Evolutionary conservation across 2,888 invertebrate species (phyloP), one percentile per base, ranked within the genome.

Genomic region (Volucella inflata): DNA sequence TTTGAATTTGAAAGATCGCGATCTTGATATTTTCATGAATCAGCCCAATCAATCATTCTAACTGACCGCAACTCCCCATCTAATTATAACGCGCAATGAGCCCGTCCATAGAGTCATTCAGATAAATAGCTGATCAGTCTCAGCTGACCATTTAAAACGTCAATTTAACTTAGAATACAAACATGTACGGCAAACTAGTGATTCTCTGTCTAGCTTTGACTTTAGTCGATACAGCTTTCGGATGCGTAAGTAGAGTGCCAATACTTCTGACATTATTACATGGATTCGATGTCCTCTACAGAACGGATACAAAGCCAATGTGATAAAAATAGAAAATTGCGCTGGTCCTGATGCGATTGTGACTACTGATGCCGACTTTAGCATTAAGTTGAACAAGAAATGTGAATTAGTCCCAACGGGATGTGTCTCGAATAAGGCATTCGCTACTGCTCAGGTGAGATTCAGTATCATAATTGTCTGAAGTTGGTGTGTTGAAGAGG

Each of bases 331-430:
- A 60, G 91, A 90, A 67, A 91, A 91, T 74, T 92, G 92, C 76
- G 91, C 89, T n/a, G 91, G 90, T 1, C 74, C 88, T 0, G 89
- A 90, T 70, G 89, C 88, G 21, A 51, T 91, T 11, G 88, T 92
- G 1, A 88, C 87, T 6, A 82, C 91, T 10, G 90, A 90, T 48
- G 87, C 89, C 0, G 89, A 89, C 12, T 91, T 92, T 40, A 84
- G 80, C 2, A 85, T 91, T 1, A 90, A 90, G 75, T 81, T 92
- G 44, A 91, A 90, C 48, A 92, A 92, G 67, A 92, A 93, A 78
- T 93, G 93, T 87, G 92, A 93, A 84, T 53, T 93, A 4, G 88
- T 93, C 6, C 90, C 92, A 4, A 85, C 74, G 1, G 93, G 93
- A 16, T 93, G 93, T 87, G 87, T 93, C 1, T 87, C 85, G 1